Evolutionary conservation across 1,140 invertebrate genomes (phyloP), one percentile per base, ranked within the genome.

Genomic region (Bombus impatiens): DNA sequence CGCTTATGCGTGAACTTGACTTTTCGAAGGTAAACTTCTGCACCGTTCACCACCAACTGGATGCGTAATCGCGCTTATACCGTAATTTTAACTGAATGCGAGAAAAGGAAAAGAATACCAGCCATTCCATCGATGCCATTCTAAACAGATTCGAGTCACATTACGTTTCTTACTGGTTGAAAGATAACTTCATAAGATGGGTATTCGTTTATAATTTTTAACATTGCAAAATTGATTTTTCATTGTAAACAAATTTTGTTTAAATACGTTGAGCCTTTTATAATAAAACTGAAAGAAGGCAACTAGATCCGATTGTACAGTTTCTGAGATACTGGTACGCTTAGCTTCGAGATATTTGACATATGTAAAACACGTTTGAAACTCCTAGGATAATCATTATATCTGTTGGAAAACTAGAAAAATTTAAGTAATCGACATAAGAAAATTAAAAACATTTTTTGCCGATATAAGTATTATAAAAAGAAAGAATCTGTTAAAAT

Each of bases 1-100:
- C 89, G 86, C 77, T 84, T 90, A 67, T 91, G 83, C 89, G 84
- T 90, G 65, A 91, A 91, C 86, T 90, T 90, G 88, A 90, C 86
- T 86, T 86, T 88, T 88, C 78, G 80, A 88, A 89, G 65, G 86
- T 68, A 42, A 78, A 81, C 71, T 67, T 65, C 37, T 84, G 80
- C 22, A 42, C 59, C 71, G 70, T 71, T 75, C 37, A n/a, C 53
- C 25, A 57, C 6, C 35, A 40, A 13, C 47, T 67, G 53, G 44
- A 82, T 37, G 67, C 86, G 78, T 80, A 88, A 86, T 88, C 71
- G 67, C 68, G 44, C 9, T 57, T 80, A 86, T 83, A 76, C 78
- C 77, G 68, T 67, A 72, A 62, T 84, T 82, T 86, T 15, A 44
- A 76, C 44, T 57, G 44, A 32, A 37, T 70, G 32, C 2, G 40